Evolutionary conservation across 2,113 vertebrate species (phyloP).

Genomic region (Elephas maximus): DNA sequence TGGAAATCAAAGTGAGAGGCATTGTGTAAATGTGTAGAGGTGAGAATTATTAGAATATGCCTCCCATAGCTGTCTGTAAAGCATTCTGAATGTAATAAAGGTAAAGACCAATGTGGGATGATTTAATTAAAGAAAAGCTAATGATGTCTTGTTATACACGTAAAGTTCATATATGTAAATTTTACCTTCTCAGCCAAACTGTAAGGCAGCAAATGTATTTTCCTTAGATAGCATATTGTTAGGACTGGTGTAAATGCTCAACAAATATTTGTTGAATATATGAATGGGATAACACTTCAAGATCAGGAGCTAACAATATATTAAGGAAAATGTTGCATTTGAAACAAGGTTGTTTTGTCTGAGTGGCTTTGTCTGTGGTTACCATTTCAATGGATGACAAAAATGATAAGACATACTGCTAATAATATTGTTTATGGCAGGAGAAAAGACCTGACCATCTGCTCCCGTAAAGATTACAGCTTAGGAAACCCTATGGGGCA

Average conservation of each 20-base stretch:
- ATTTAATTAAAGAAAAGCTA: background rate
- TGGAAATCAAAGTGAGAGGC: background rate
- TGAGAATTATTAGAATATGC: background rate
- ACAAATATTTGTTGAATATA: conserved; percentile 36
- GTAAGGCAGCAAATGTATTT: background rate
- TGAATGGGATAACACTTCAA: conserved; percentile 8
- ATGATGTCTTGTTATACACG: background rate
- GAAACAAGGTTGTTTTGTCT: background rate
- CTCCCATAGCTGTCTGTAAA: background rate
- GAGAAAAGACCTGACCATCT: background rate
- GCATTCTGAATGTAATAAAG: background rate
- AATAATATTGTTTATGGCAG: background rate
- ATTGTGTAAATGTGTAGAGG: background rate
- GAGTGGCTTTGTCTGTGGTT: background rate
- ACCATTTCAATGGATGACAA: background rate
- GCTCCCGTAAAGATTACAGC: background rate
- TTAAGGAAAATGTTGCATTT: background rate
- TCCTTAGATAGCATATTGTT: background rate
- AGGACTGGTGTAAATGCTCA: background rate
- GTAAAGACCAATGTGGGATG: background rate
- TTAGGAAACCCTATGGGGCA: background rate
- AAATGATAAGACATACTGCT: background rate
- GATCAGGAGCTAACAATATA: background rate
- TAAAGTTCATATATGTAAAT: background rate
- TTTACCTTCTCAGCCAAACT: background rate